Evolutionary conservation across 2,113 vertebrate genomes (phyloP).

Genomic region (Nesogale talazaci): DNA sequence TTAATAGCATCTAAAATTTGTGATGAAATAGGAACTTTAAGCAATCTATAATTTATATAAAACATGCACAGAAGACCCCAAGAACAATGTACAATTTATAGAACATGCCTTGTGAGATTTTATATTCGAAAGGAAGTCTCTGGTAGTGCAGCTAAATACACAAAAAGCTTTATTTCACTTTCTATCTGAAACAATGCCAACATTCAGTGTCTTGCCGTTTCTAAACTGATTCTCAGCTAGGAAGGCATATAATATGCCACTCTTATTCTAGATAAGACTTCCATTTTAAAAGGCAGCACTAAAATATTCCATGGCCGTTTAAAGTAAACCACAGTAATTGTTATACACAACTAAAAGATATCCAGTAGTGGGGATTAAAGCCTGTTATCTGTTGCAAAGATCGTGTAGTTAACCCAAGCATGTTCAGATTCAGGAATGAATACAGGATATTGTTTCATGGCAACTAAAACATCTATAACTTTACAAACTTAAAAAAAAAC

Average conservation of each 20-base stretch:
- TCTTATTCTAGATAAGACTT: background rate
- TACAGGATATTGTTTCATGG: too few species aligned
- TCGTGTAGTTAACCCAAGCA: background rate
- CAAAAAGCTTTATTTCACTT: slow-evolving; percentile 34
- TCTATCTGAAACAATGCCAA: slow-evolving; percentile 10
- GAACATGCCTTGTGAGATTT: background rate
- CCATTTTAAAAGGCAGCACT: slow-evolving; percentile 37
- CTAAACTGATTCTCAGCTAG: background rate
- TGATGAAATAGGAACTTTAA: background rate
- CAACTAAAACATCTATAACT: too few species aligned
- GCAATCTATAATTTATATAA: background rate
- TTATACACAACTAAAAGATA: slow-evolving; percentile 28
- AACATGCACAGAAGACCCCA: background rate
- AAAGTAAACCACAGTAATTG: slow-evolving; percentile 6
- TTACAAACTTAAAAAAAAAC: too few species aligned
- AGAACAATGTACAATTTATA: background rate
- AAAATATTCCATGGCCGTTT: background rate
- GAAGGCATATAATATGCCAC: background rate
- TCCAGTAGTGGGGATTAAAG: background rate
- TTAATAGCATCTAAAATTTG: slow-evolving; percentile 93
- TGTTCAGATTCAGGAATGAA: too few species aligned
- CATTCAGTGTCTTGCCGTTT: background rate
- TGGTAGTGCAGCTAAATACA: background rate
- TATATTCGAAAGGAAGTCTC: slow-evolving; percentile 20
- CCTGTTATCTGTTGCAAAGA: background rate